Conservation (phyloP, 1,140 invertebrate species). For the Amyelois transitella region DNA sequence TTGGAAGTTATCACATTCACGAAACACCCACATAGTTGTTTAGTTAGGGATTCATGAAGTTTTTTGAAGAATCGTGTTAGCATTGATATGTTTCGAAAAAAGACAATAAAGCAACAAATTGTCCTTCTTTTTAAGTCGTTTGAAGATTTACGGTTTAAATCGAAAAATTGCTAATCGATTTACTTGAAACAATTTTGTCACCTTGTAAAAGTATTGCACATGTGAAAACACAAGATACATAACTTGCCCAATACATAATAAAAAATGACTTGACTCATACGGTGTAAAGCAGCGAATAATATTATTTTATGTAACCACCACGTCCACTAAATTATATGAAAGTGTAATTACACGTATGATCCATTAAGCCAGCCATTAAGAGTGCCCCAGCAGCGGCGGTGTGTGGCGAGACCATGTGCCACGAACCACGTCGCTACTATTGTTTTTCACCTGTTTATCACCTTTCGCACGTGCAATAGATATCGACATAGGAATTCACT, state of each 20-base stretch:
- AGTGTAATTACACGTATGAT: slow-evolving; percentile 44
- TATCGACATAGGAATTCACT: no score
- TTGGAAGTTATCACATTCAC: background rate
- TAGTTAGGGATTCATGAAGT: background rate
- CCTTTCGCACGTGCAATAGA: no score
- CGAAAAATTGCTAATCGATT: no score
- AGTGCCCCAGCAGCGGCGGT: slow-evolving; percentile 5
- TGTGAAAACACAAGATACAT: background rate
- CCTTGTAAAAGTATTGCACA: background rate
- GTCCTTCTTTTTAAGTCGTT: no score
- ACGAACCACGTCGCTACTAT: no score
- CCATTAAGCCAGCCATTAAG: slow-evolving; percentile 38
- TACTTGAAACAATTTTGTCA: no score
- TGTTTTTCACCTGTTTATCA: no score
- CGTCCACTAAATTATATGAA: slow-evolving; percentile 36
- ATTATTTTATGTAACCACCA: slow-evolving; percentile 24
- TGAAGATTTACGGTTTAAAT: no score
- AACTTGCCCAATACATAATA: slow-evolving; percentile 13
- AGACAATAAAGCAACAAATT: no score
- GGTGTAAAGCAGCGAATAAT: slow-evolving; percentile 16
- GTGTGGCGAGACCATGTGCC: no score
- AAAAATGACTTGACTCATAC: slow-evolving; percentile 11
- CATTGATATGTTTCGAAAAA: background rate
- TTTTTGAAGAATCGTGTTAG: no score
- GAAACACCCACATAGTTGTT: background rate